These are phyloP conservation scores for Zaprionus taronus DNA, from an alignment of 1,140 invertebrate genomes.

Conservation along the genomic window DNA sequence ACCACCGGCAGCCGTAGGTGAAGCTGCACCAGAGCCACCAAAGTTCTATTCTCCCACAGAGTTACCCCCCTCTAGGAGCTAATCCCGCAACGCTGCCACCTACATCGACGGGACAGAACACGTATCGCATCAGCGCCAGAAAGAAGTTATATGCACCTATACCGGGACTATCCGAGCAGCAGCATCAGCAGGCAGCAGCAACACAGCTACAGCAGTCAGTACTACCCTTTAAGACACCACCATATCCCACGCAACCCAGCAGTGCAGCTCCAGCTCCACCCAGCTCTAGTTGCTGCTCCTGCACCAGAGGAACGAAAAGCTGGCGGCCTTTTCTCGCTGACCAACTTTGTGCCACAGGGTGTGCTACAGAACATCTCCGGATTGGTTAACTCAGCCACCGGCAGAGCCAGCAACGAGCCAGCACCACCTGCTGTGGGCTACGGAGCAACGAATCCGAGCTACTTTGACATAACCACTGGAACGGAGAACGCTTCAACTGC, in stretches of 20 bases:
- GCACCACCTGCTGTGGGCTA: not conserved
- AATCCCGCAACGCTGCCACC: slow-evolving; percentile 38
- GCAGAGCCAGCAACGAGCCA: slow-evolving; percentile 52
- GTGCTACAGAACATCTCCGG: slow-evolving; percentile 79
- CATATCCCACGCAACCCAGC: slow-evolving; percentile 50
- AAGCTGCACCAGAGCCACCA: slow-evolving; percentile 63
- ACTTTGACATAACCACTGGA: slow-evolving; percentile 56
- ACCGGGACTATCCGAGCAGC: slow-evolving; percentile 85
- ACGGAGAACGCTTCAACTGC: not conserved
- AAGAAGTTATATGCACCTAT: slow-evolving; percentile 87
- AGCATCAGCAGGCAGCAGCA: slow-evolving; percentile 21
- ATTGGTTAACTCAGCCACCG: slow-evolving; percentile 76
- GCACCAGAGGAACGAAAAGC: slow-evolving; percentile 68
- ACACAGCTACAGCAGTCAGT: slow-evolving; percentile 11
- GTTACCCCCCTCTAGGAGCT: slow-evolving; percentile 43
- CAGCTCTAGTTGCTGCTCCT: not conserved
- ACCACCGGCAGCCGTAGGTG: slow-evolving; percentile 40
- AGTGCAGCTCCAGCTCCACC: slow-evolving; percentile 8
- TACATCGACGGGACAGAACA: slow-evolving; percentile 81
- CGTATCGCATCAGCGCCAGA: slow-evolving; percentile 85
- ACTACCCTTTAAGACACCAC: slow-evolving; percentile 52
- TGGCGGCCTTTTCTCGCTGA: slow-evolving; percentile 77
- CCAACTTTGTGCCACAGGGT: slow-evolving; percentile 68
- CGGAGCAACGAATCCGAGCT: slow-evolving; percentile 28
- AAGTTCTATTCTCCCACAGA: slow-evolving; percentile 82